A percentile compares a stretch with the other conserved stretches of the same genome.
Conservation (phyloP, 2,113 vertebrate genomes). For the human region GRCh38 chr2:180240501-180241000, state of each 20-base stretch:
- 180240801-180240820: background rate
- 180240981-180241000: background rate
- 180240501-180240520: background rate
- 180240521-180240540: background rate
- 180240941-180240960: background rate
- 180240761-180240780: background rate
- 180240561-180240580: background rate
- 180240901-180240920: background rate
- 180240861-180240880: background rate
- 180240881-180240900: background rate
- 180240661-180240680: background rate
- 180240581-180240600: background rate
- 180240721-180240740: background rate
- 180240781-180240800: background rate
- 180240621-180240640: background rate
- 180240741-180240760: background rate
- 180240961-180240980: background rate
- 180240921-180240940: background rate
- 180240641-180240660: background rate
- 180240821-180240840: background rate
- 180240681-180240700: background rate
- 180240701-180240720: background rate
- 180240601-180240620: background rate
- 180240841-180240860: background rate
- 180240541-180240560: background rate